Percentiles rank a stretch among this genome's conserved stretches.
Conservation (phyloP, 2,113 vertebrate genomes). For the Ornithorhynchus anatinus region DNA sequence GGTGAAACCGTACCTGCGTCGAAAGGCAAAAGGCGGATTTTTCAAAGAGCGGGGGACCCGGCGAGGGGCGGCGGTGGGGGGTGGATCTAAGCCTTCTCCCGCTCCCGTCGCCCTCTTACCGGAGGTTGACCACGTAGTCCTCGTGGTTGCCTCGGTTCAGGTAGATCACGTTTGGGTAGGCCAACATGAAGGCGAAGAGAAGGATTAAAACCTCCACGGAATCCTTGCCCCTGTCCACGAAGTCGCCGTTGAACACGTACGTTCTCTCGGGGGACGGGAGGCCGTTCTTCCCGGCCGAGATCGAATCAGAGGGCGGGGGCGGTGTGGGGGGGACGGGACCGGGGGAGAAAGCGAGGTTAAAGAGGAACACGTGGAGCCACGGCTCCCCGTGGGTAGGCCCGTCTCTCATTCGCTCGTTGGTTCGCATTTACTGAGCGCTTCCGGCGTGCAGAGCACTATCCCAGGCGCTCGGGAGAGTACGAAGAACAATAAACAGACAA, state of each 20-base stretch:
- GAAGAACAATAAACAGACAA: too few species aligned
- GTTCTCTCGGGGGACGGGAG: constrained; percentile 87
- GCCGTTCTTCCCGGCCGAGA: constrained; percentile 78
- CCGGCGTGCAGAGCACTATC: too few species aligned
- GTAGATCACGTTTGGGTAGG: constrained; percentile 89
- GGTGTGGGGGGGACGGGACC: too few species aligned
- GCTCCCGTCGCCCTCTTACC: constrained; percentile 58
- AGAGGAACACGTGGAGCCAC: too few species aligned
- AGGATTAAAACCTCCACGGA: constrained; percentile 90
- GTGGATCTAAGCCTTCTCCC: not conserved
- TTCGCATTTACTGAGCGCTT: too few species aligned
- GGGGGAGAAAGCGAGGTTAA: not conserved
- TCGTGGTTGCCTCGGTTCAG: constrained; percentile 94
- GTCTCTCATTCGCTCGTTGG: too few species aligned
- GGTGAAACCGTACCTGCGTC: constrained; percentile 87
- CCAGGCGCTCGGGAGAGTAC: too few species aligned
- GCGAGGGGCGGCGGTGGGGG: not conserved
- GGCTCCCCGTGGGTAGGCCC: too few species aligned
- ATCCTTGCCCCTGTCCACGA: constrained; percentile 89
- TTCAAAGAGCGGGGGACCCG: not conserved
- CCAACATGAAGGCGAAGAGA: constrained; percentile 87
- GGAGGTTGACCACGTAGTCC: constrained; percentile 90
- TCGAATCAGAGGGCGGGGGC: not conserved
- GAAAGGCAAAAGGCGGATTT: constrained; percentile 31
- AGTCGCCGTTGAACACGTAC: constrained; percentile 93